These are phyloP conservation scores for Zophobas morio DNA, from an alignment of 1,140 invertebrate genomes.

Conservation along the genomic window DNA sequence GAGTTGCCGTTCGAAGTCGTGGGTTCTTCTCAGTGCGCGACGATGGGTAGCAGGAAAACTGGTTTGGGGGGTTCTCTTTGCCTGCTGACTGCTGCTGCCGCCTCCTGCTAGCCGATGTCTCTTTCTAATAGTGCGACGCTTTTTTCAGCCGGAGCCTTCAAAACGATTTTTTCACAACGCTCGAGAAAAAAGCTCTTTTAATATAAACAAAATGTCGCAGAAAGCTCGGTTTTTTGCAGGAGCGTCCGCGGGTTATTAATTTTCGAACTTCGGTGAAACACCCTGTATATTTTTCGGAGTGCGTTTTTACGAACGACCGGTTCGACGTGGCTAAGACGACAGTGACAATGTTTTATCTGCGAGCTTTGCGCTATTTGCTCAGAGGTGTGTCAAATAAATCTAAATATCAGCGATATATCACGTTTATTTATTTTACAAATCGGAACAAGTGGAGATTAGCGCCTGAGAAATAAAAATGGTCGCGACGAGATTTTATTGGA, in stretches of 20 bases:
- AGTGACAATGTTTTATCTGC: not conserved
- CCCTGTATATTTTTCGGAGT: too few relatives aligned
- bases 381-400: not conserved
- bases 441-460: not conserved
- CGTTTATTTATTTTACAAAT: slow-evolving; percentile 1
- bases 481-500: too few relatives aligned
- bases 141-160: slow-evolving; percentile 4
- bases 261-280: not conserved
- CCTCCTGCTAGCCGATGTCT: slow-evolving; percentile 32
- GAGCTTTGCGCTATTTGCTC: not conserved
- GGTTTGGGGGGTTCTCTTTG: slow-evolving; percentile 42
- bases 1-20: slow-evolving; percentile 46
- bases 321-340: too few relatives aligned
- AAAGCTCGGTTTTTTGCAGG: not conserved
- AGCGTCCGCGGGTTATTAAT: too few relatives aligned
- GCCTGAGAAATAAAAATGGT: too few relatives aligned
- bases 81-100: slow-evolving; percentile 30
- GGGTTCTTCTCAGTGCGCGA: slow-evolving; percentile 25
- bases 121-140: slow-evolving; percentile 34
- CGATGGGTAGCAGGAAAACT: slow-evolving; percentile 42
- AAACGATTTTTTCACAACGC: slow-evolving; percentile 19
- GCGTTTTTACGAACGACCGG: too few relatives aligned
- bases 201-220: not conserved
- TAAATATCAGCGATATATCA: not conserved
- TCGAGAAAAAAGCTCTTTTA: not conserved